These are phyloP conservation scores for Gnathonemus echidnorhynchus DNA, from an alignment of 2,113 vertebrate species.

Conservation along the genomic window DNA sequence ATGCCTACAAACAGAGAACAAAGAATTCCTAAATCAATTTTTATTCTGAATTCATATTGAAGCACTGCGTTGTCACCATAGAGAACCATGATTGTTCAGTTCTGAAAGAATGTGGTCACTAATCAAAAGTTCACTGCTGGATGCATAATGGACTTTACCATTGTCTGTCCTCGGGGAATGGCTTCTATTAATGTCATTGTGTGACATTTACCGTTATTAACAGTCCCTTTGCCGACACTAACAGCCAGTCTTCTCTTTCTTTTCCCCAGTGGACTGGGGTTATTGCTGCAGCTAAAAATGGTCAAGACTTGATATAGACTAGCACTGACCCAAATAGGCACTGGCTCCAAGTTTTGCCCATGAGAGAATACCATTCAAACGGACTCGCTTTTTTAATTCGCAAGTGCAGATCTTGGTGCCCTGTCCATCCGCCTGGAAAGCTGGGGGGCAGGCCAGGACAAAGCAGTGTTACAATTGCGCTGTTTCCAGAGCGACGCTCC, in stretches of 20 bases:
- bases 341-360: background rate
- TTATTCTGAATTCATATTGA: background rate
- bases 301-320: conserved; percentile 14
- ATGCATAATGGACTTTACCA: conserved; percentile 21
- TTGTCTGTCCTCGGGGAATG: conserved; percentile 25
- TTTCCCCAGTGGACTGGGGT: conserved; percentile 20
- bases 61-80: background rate
- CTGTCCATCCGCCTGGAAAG: background rate
- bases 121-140: background rate
- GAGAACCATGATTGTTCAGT: background rate
- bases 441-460: background rate
- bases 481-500: background rate
- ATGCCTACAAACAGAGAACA: background rate
- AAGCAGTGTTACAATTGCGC: background rate
- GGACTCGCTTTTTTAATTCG: background rate
- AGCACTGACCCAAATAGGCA: conserved; percentile 25
- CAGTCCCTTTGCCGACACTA: conserved; percentile 25
- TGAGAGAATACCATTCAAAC: background rate
- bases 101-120: background rate
- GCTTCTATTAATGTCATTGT: conserved; percentile 30
- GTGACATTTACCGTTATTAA: conserved; percentile 33
- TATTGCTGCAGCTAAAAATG: conserved; percentile 31
- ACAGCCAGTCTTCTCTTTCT: background rate
- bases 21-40: background rate
- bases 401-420: background rate